Evolutionary conservation across 2,888 invertebrate species (phyloP), one percentile per base, ranked within the genome.

Genomic region (Autographa gamma): DNA sequence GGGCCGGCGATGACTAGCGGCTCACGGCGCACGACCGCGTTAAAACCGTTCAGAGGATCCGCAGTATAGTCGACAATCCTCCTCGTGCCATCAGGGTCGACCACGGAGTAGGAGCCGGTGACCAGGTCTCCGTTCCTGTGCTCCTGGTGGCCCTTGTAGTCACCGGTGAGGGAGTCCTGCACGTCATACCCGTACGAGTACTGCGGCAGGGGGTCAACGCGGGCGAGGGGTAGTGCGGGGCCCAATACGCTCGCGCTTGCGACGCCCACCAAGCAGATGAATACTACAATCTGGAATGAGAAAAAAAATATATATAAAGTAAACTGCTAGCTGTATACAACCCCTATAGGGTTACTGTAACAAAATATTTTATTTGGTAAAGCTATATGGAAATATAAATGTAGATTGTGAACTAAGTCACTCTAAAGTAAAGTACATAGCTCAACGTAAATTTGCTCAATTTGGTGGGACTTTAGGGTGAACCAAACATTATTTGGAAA

Each of bases 181-280:
- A 96, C 96, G 82, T 96, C 96, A 83, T 96, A 96, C 5, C 96
- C 96, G 89, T 93, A 96, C 7, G 96, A 95, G 89, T 96, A 96
- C 81, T 96, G 96, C 0, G 96, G 96, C 0, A 92, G 68, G 11
- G 94, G 93, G 82, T 95, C 95, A 1, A 91, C 81, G n/a, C 91
- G 90, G 0, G 93, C 92, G 0, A 91, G 67, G 0, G 95, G 92
- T 7, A 76, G 19, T 0, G 90, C 91, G 18, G 95, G 93, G 0
- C 90, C 93, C 56, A 93, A 77, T 54, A 95, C 84, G 81, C 95
- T 92, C 56, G 94, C 93, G 77, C 89, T 85, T 71, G 91, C 93
- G 19, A 89, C 90, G 73, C 93, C 90, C 60, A 93, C 82, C 79
- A 92, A 71, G 86, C 93, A 93, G 89, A 95, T 93, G 88, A 96